A percentile compares a stretch with the other conserved stretches of the same genome.
Conservation (phyloP, 1,140 invertebrate species). For the Tigriopus japonicus region DNA sequence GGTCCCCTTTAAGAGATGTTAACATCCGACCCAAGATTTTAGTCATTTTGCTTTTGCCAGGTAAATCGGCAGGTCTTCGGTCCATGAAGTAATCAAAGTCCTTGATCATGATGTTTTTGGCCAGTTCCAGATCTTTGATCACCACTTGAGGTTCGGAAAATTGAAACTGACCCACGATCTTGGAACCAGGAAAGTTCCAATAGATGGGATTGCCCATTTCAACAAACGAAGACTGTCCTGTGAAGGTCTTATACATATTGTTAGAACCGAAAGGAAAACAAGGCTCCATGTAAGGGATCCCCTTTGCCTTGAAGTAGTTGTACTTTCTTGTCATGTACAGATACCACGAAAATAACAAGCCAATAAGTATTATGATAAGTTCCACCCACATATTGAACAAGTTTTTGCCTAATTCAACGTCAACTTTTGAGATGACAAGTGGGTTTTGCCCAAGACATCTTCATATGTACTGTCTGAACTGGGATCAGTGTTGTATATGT, state of each 20-base stretch:
- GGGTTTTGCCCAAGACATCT: too few relatives aligned
- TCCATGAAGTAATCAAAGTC: conserved; percentile 8
- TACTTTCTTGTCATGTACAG: too few relatives aligned
- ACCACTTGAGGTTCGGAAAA: not conserved
- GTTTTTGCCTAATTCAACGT: too few relatives aligned
- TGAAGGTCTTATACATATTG: not conserved
- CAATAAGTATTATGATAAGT: too few relatives aligned
- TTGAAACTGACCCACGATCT: not conserved
- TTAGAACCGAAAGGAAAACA: not conserved
- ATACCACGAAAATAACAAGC: too few relatives aligned
- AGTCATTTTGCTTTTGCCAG: too few relatives aligned
- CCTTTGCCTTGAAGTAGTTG: not conserved
- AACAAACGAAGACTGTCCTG: not conserved
- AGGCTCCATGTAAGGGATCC: not conserved
- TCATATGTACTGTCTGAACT: too few relatives aligned
- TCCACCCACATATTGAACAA: too few relatives aligned
- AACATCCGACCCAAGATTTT: too few relatives aligned
- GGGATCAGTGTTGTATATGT: too few relatives aligned
- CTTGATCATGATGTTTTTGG: conserved; percentile 7
- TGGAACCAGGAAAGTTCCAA: not conserved
- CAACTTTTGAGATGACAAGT: too few relatives aligned
- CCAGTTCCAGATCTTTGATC: conserved; percentile 2
- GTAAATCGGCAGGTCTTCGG: not conserved
- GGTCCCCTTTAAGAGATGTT: too few relatives aligned
- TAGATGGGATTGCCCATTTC: not conserved